Evolutionary conservation across 2,113 vertebrate genomes (phyloP).

Genomic region (Elanoides forficatus): DNA sequence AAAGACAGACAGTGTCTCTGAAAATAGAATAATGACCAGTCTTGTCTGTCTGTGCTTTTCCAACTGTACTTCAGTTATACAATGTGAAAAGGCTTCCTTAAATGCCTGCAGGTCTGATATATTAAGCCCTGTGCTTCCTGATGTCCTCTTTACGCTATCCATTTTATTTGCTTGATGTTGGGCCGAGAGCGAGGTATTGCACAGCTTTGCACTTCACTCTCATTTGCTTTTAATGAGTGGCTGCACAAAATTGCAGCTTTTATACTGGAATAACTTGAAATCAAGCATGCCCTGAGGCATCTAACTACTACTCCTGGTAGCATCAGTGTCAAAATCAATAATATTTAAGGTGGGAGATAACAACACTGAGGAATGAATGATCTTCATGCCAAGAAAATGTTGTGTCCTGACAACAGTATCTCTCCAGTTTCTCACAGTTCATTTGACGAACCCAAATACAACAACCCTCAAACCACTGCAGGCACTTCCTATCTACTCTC

Average conservation of each 20-base stretch:
- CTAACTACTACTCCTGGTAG: not conserved
- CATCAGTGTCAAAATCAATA: not conserved
- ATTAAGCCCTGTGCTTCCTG: not conserved
- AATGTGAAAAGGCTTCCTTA: not conserved
- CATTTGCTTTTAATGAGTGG: not conserved
- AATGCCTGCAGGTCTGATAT: slow-evolving; percentile 1
- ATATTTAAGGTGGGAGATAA: not conserved
- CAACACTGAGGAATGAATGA: not conserved
- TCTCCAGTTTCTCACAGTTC: not conserved
- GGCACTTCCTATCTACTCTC: not conserved
- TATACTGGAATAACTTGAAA: not conserved
- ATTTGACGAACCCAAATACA: not conserved
- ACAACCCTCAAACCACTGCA: not conserved
- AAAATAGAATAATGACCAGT: not conserved
- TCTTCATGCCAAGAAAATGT: not conserved
- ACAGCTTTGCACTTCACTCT: not conserved
- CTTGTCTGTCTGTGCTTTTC: not conserved
- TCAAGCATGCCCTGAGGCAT: not conserved
- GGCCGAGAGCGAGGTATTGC: not conserved
- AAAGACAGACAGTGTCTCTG: not conserved
- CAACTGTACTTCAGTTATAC: not conserved
- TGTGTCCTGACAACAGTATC: not conserved
- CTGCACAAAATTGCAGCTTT: not conserved
- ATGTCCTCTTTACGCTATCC: not conserved
- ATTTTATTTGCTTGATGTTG: not conserved